Evolutionary conservation across 2,888 invertebrate species (phyloP), one percentile per base, ranked within the genome.

Genomic region (Aromia moschata): DNA sequence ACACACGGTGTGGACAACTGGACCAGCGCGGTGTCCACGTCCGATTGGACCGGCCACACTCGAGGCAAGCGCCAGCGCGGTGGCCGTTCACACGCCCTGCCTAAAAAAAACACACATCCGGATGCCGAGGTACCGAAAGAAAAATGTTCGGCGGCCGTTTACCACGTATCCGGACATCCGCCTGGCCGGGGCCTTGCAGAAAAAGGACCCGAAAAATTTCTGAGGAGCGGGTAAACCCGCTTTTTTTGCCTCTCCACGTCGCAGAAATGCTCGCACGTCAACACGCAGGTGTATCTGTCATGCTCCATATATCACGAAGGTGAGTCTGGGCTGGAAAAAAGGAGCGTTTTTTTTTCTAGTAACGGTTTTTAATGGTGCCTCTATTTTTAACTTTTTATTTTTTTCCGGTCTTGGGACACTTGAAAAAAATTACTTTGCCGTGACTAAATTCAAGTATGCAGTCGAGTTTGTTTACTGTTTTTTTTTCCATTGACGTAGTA

Each of bases 61-160:
- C 25, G 25, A 25, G 7, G 25, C 25, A 3, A 25, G 25, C 7
- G 3, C 7, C 7, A 25, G 31, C 16, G n/a, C 33, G 36, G 16
- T 31, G 18, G 30, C 17, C 47, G 17, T 36, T 5, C 3, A 36
- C 47, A 47, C 47, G 33, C 36, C 47, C 47, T 30, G 47, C 18
- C 33, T 36, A 47, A 47, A 47, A 47, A 47, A 11, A n/a, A n/a
- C n/a, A 25, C 18, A 36, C 18, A 47, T 47, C 47, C 47, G 47
- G 33, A 47, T 36, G 18, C 36, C 45, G 14, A 7, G 11, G 45
- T 1, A 9, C 17, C 30, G 17, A 47, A 36, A 47, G 25, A 25
- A 25, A 25, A 25, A n/a, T n/a, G 25, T 25, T 7, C 3, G 36
- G 36, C 1, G 18, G 11, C 36, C 10, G 17, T 11, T 36, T 11